Evolutionary conservation across 2,888 invertebrate genomes (phyloP).

Genomic region (Catocala nupta): DNA sequence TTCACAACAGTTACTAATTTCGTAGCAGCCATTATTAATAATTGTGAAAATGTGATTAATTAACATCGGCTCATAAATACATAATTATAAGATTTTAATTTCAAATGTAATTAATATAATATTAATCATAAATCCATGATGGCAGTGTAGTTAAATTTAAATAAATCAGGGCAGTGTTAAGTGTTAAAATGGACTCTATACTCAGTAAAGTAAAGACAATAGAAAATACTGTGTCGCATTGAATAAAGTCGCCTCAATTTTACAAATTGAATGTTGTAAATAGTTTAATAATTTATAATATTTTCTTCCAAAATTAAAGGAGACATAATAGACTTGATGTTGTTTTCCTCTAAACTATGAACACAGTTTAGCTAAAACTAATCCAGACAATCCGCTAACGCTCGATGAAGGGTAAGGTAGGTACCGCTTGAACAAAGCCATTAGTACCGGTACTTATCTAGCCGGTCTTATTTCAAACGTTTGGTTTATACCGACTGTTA

Average conservation of each 20-base stretch:
- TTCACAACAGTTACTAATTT: slow-evolving; percentile 2
- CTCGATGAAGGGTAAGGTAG: too few species aligned
- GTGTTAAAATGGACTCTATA: slow-evolving; percentile 1
- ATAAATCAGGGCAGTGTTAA: neutral
- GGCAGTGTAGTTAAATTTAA: slow-evolving; percentile 12
- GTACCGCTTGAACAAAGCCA: too few species aligned
- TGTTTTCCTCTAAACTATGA: slow-evolving; percentile 35
- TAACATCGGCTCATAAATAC: slow-evolving; percentile 5
- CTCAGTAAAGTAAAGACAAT: neutral
- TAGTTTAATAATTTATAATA: slow-evolving; percentile 32
- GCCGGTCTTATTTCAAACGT: too few species aligned
- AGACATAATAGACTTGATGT: slow-evolving; percentile 28
- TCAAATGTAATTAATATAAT: slow-evolving; percentile 9
- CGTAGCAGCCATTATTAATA: neutral
- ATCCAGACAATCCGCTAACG: too few species aligned
- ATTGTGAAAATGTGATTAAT: neutral
- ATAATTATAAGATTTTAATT: slow-evolving; percentile 7
- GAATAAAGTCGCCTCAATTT: neutral
- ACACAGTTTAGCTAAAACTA: too few species aligned
- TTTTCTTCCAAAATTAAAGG: slow-evolving; percentile 30
- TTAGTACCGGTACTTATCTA: too few species aligned
- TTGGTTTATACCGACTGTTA: too few species aligned
- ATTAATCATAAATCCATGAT: slow-evolving; percentile 4
- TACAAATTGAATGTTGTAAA: slow-evolving; percentile 33
- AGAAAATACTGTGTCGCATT: neutral